Evolutionary conservation across 1,140 invertebrate genomes (phyloP).

Genomic region (Carposina sasakii): DNA sequence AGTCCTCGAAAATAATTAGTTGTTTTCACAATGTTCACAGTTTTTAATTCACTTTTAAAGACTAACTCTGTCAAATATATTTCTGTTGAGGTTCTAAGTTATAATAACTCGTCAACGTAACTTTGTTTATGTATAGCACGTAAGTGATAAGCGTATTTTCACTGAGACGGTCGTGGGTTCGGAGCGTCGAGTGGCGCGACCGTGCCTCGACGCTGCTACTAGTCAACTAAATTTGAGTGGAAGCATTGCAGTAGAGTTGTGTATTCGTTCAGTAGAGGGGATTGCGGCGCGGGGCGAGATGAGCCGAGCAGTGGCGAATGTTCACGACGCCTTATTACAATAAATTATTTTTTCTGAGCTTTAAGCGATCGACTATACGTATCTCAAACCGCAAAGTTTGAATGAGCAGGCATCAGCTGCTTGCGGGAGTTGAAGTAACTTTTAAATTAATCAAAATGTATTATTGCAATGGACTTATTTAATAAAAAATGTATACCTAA

Average conservation of each 20-base stretch:
- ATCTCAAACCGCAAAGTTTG: conserved; percentile 43
- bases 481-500: too few species aligned
- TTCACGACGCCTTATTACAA: conserved; percentile 70
- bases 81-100: too few species aligned
- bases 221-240: conserved; percentile 60
- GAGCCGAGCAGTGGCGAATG: conserved; percentile 62
- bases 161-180: conserved; percentile 46
- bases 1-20: too few species aligned
- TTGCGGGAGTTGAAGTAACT: conserved; percentile 11
- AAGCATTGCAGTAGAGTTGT: conserved; percentile 64
- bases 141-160: conserved; percentile 58
- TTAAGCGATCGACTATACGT: conserved; percentile 54
- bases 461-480: too few species aligned
- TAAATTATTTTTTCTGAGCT: conserved; percentile 67
- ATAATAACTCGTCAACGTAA: too few species aligned
- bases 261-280: conserved; percentile 45
- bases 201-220: conserved; percentile 56
- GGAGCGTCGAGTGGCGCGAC: conserved; percentile 59
- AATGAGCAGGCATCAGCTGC: conserved; percentile 46
- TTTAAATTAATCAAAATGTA: conserved; percentile 4
- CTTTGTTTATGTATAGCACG: conserved; percentile 40
- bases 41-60: too few species aligned
- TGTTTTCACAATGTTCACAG: conserved; percentile 38
- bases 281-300: conserved; percentile 42
- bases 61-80: too few species aligned